Evolutionary conservation across 1,140 invertebrate species (phyloP), one percentile per base, ranked within the genome.

Genomic region (Ctenoplectra terminalis): DNA sequence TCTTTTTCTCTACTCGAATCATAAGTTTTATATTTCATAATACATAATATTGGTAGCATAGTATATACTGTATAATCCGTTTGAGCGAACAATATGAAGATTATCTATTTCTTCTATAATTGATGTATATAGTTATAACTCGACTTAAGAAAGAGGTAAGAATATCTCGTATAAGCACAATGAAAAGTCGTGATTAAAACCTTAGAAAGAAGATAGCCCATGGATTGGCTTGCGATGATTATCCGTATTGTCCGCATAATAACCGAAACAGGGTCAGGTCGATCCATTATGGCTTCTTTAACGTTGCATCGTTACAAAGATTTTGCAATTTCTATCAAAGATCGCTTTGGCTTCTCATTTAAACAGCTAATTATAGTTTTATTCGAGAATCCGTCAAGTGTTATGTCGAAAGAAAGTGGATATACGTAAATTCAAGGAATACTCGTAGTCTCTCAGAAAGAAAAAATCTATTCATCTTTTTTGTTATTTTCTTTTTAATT

Each of bases 241-340:
- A 90, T 88, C 88, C 81, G 63, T 66, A 75, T 76, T 87, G 81
- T 77, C 37, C 63, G 46, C 86, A 79, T 89, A 90, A 89, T 90
- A 87, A 85, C 80, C 61, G 82, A 88, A 90, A 83, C 87, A 91
- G 88, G 90, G 88, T 91, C 91, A 90, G 69, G 61, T 72, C 86
- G 78, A 89, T 79, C 70, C 69, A 63, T 83, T 83, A 86, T 73
- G 90, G 88, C 87, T 91, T 91, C 90, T 66, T 76, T 50, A 23
- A 43, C 37, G 75, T 84, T 85, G 81, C 78, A 74, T 81, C 86
- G 75, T 56, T 54, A 40, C 50, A 40, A 74, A 78, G 58, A 85
- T 82, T 52, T 63, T 54, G 26, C 67, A 64, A 71, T 61, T 73
- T 34, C 17, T 73, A 26, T 31, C 23, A 73, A 76, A 76, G 17